Evolutionary conservation across 2,797 vertebrate genomes (phyloP).

Genomic region (Pterois miles): DNA sequence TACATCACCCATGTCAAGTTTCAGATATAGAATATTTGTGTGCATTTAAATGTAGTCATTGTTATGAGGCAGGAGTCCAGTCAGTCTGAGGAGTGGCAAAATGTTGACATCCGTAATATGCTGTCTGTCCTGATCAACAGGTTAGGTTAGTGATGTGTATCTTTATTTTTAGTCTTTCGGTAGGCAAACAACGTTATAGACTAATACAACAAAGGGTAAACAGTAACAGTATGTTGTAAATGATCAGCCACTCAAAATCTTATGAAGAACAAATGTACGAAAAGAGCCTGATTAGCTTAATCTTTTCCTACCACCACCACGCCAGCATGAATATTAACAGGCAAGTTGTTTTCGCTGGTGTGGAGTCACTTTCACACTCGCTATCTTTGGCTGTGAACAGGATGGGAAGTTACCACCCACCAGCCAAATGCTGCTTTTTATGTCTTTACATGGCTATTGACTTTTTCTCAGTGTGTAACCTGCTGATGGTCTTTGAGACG

Average conservation of each 20-base stretch:
- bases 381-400: conserved; percentile 19
- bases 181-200: background rate
- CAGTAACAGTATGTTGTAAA: background rate
- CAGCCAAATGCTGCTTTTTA: conserved; percentile 14
- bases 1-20: too few species aligned
- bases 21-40: too few species aligned
- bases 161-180: background rate
- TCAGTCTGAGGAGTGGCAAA: background rate
- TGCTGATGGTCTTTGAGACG: background rate
- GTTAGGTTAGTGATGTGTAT: background rate
- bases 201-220: background rate
- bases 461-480: background rate
- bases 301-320: background rate
- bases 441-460: background rate
- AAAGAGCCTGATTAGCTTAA: background rate
- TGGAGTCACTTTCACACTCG: conserved; percentile 11
- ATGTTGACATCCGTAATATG: background rate
- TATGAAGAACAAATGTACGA: too few species aligned
- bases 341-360: background rate
- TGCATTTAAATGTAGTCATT: too few species aligned
- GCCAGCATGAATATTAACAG: conserved; percentile 6
- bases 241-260: background rate
- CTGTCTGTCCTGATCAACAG: conserved; percentile 17
- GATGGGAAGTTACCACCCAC: conserved; percentile 55
- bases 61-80: background rate